These are phyloP conservation scores for Protophormia terraenovae DNA, from an alignment of 2,888 invertebrate genomes.

Conservation along the genomic window DNA sequence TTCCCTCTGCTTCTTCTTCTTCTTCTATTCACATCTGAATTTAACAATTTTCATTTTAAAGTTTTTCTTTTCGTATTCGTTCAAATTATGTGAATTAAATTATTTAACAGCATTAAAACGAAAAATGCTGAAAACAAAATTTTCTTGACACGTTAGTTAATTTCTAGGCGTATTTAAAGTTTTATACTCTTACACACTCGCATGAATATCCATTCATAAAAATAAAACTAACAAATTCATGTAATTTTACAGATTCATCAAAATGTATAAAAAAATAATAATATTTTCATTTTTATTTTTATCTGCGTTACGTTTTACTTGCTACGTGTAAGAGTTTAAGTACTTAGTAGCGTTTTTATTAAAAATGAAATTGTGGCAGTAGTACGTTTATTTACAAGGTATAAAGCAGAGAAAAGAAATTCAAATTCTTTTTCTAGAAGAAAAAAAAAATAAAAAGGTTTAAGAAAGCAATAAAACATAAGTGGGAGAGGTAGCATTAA, in stretches of 20 bases:
- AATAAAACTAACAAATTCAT: neutral
- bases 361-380: slow-evolving; percentile 50
- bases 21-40: neutral
- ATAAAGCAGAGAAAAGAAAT: slow-evolving; percentile 15
- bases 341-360: slow-evolving; percentile 29
- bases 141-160: slow-evolving; percentile 47
- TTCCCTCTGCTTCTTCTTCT: neutral
- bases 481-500: too few species aligned
- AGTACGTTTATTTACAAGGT: neutral
- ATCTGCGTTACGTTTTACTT: slow-evolving; percentile 39
- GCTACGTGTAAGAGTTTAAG: slow-evolving; percentile 22
- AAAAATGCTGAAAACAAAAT: slow-evolving; percentile 25
- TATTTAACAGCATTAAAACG: slow-evolving; percentile 35
- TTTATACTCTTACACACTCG: neutral
- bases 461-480: too few species aligned
- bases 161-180: slow-evolving; percentile 40
- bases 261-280: slow-evolving; percentile 1
- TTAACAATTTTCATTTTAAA: slow-evolving; percentile 29
- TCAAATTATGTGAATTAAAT: slow-evolving; percentile 54
- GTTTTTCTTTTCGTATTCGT: neutral
- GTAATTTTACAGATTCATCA: slow-evolving; percentile 39
- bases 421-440: neutral
- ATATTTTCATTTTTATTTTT: neutral
- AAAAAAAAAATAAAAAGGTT: too few species aligned
- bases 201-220: slow-evolving; percentile 32